phyloP scores from a whole-genome alignment of 2,113 vertebrate genomes.

The Chrysochloris asiatica region DNA sequence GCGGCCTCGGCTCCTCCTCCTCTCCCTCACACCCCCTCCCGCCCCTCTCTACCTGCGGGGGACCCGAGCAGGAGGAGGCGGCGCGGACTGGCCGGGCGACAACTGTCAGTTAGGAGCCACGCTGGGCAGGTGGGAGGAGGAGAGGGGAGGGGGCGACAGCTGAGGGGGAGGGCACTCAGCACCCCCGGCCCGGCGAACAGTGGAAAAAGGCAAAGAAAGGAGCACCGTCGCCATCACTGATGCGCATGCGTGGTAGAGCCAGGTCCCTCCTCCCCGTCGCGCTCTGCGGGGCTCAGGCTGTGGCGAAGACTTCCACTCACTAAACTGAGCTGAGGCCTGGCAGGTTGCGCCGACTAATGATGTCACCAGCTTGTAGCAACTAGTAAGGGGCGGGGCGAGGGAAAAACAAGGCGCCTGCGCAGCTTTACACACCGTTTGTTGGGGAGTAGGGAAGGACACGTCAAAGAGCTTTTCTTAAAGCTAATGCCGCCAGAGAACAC shows the following conservation, averaged over 20 bases:
- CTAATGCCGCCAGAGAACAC: too few species aligned
- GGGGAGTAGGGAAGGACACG: too few species aligned
- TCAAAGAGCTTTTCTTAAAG: rapidly evolving
- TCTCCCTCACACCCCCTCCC: slow-evolving; percentile 72
- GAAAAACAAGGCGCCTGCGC: slow-evolving; percentile 35
- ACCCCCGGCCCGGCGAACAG: neutral
- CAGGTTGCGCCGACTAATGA: slow-evolving; percentile 62
- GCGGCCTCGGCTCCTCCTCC: slow-evolving; percentile 66
- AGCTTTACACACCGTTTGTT: rapidly evolving
- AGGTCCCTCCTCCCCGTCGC: neutral
- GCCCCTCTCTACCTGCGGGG: slow-evolving; percentile 65
- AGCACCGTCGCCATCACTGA: neutral
- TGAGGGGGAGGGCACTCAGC: slow-evolving; percentile 15
- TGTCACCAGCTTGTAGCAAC: slow-evolving; percentile 52
- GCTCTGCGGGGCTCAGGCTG: slow-evolving; percentile 18
- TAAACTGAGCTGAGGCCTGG: neutral
- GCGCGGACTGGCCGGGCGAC: slow-evolving; percentile 65
- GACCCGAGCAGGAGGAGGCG: slow-evolving; percentile 70
- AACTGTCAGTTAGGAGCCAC: slow-evolving; percentile 78
- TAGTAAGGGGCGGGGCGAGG: neutral
- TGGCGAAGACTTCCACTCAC: neutral
- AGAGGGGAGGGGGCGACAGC: slow-evolving; percentile 32
- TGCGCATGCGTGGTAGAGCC: slow-evolving; percentile 71
- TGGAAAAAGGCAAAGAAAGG: slow-evolving; percentile 42
- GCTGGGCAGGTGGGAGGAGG: neutral